phyloP scores from a whole-genome alignment of 2,797 vertebrate species.

The Anguilla anguilla region DNA sequence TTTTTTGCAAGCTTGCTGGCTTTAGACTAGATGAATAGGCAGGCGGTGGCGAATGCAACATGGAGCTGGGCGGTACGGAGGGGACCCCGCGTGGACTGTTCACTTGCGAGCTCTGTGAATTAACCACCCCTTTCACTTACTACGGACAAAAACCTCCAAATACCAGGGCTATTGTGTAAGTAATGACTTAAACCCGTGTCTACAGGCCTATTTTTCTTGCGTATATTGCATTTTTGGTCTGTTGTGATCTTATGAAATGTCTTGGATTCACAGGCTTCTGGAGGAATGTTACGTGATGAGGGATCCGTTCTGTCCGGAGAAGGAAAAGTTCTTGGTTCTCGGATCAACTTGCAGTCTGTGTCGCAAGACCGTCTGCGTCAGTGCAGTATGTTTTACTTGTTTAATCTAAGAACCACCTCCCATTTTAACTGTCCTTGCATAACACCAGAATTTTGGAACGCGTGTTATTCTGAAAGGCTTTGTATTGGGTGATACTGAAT shows the following conservation, averaged over 20 bases:
- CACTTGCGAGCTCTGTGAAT: constrained; percentile 76
- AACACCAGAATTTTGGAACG: neutral
- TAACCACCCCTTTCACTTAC: constrained; percentile 76
- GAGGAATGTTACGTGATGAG: constrained; percentile 85
- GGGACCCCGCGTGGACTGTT: constrained; percentile 59
- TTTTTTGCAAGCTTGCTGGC: neutral
- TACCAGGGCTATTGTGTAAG: constrained; percentile 80
- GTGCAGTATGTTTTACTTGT: constrained; percentile 67
- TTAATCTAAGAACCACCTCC: neutral
- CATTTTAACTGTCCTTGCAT: neutral
- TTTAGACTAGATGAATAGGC: neutral
- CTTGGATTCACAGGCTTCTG: constrained; percentile 69
- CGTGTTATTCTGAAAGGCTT: too few relatives aligned
- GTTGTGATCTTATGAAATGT: neutral
- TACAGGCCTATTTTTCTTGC: neutral
- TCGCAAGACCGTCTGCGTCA: constrained; percentile 75
- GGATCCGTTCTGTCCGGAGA: constrained; percentile 84
- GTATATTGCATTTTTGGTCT: neutral
- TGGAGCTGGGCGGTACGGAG: neutral
- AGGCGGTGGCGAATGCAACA: neutral
- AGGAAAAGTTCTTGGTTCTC: constrained; percentile 80
- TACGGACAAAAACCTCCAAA: constrained; percentile 84
- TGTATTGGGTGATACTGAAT: too few relatives aligned
- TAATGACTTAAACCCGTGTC: constrained; percentile 41
- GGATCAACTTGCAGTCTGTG: constrained; percentile 83